Conservation (phyloP, 2,113 vertebrate genomes). For the Taxidea taxus region DNA sequence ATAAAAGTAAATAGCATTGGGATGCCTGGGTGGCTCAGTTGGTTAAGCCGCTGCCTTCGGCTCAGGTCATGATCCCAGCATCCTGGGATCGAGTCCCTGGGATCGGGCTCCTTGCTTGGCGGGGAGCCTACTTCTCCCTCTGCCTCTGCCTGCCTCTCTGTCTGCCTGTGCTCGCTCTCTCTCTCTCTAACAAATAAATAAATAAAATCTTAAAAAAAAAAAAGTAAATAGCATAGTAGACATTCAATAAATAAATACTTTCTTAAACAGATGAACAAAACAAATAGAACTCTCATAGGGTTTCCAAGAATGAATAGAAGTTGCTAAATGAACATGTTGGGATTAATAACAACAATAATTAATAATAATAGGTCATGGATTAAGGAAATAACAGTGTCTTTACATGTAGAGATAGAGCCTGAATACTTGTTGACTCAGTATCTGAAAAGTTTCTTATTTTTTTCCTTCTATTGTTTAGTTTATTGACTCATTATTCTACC, state of each 20-base stretch:
- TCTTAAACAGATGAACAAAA: background rate
- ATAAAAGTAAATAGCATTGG: background rate
- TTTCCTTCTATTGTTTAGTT: background rate
- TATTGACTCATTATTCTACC: background rate
- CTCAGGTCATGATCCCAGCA: too few relatives aligned
- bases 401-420: too few relatives aligned
- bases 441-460: background rate
- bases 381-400: background rate
- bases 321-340: background rate
- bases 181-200: too few relatives aligned
- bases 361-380: background rate
- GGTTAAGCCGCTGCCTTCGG: too few relatives aligned
- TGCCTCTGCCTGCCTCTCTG: too few relatives aligned
- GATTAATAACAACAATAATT: background rate
- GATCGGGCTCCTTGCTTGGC: too few relatives aligned
- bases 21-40: too few relatives aligned
- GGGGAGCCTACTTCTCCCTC: too few relatives aligned
- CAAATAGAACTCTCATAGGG: background rate
- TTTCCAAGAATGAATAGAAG: background rate
- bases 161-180: too few relatives aligned
- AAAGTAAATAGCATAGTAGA: background rate
- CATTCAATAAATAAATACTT: background rate
- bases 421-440: background rate
- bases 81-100: too few relatives aligned
- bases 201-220: too few relatives aligned